Percentiles rank a stretch among this genome's conserved stretches.
phyloP scores from a whole-genome alignment of 2,797 vertebrate genomes.

The Kryptopterus vitreolus region DNA sequence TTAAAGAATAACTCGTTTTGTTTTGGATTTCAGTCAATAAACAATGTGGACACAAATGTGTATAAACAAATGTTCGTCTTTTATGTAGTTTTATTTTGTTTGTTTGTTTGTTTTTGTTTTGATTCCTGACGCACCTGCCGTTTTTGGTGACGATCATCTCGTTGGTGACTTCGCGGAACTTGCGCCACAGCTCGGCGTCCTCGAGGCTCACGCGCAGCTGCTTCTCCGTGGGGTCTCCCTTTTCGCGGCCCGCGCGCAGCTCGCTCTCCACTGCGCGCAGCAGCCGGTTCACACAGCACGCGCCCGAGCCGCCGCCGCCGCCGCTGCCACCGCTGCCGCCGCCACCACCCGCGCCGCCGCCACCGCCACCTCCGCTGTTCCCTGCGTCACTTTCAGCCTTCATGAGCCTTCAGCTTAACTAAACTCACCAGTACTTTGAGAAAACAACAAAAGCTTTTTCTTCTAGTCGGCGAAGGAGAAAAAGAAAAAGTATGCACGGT shows the following conservation, averaged over 20 bases:
- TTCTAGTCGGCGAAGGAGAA: not conserved
- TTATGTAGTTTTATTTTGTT: not conserved
- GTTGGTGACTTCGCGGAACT: constrained; percentile 91
- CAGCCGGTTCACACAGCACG: constrained; percentile 81
- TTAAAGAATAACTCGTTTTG: too few species aligned
- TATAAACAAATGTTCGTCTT: too few species aligned
- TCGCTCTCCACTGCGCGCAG: constrained; percentile 90
- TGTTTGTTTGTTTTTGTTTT: not conserved
- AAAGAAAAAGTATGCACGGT: not conserved
- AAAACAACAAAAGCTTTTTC: not conserved
- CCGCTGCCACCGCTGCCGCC: constrained; percentile 37
- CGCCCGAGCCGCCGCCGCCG: constrained; percentile 51
- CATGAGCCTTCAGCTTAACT: constrained; percentile 60
- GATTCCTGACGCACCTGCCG: constrained; percentile 79
- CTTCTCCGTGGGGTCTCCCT: constrained; percentile 92
- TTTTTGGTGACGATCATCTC: constrained; percentile 99
- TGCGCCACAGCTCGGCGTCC: constrained; percentile 89
- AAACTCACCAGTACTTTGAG: not conserved
- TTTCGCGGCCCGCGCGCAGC: constrained; percentile 88
- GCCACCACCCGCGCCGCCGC: constrained; percentile 51
- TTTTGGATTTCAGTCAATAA: too few species aligned
- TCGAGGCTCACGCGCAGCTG: constrained; percentile 88
- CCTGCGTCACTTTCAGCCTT: constrained; percentile 70
- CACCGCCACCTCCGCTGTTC: constrained; percentile 58
- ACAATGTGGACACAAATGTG: too few species aligned